phyloP scores from a whole-genome alignment of 2,113 vertebrate species.

The Psephotus haematonotus region DNA sequence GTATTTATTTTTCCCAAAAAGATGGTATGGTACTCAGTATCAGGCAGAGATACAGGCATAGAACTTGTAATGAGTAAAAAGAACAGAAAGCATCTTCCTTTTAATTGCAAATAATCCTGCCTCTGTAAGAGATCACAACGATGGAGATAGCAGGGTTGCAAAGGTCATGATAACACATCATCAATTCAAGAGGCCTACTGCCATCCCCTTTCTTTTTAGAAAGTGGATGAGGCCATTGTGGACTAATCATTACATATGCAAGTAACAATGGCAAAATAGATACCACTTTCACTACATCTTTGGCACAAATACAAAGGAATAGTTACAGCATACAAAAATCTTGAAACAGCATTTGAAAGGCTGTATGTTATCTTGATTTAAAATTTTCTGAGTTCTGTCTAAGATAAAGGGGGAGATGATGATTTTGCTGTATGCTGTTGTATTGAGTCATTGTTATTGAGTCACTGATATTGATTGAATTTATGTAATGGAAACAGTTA shows the following conservation, averaged over 20 bases:
- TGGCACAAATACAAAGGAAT: not conserved
- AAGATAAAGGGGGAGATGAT: not conserved
- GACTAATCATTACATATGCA: not conserved
- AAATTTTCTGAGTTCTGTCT: not conserved
- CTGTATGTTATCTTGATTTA: not conserved
- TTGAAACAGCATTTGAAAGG: not conserved
- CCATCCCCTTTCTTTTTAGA: not conserved
- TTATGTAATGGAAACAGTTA: not conserved
- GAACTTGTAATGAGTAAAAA: not conserved
- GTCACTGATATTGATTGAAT: not conserved
- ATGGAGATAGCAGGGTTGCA: conserved; percentile 30
- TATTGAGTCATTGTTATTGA: not conserved
- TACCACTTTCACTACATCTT: not conserved
- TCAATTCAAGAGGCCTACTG: conserved; percentile 11
- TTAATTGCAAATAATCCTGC: conserved; percentile 6
- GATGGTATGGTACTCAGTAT: not conserved
- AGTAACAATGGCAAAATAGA: not conserved
- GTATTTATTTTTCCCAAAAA: not conserved
- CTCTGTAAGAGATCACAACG: conserved; percentile 26
- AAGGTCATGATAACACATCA: conserved; percentile 32
- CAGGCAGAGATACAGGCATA: not conserved
- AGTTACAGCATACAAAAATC: not conserved
- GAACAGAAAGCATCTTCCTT: conserved; percentile 7
- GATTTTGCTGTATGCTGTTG: not conserved
- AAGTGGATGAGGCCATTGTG: not conserved